Conservation (phyloP, 2,888 invertebrate genomes). For the Machimus atricapillus region DNA sequence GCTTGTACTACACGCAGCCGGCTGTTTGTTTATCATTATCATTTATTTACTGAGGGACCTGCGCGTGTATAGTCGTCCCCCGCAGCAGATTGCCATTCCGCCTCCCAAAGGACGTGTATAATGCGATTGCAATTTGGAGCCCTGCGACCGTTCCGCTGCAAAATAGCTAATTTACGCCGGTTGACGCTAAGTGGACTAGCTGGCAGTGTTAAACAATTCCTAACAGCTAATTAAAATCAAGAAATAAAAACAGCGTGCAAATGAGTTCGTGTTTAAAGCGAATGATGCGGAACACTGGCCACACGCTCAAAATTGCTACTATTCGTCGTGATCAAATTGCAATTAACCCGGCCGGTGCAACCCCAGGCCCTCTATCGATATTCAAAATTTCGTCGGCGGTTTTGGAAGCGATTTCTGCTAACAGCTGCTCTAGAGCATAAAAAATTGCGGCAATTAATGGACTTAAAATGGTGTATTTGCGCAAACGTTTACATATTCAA, state of each 20-base stretch:
- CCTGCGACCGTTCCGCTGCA: not conserved
- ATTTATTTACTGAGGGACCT: constrained; percentile 25
- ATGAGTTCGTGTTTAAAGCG: not conserved
- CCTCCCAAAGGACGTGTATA: not conserved
- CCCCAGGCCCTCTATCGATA: not conserved
- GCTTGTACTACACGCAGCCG: constrained; percentile 18
- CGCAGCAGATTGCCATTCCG: not conserved
- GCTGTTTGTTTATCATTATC: constrained; percentile 35
- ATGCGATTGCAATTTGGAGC: not conserved
- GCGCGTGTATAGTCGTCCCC: not conserved
- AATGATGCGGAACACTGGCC: not conserved
- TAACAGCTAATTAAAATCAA: not conserved
- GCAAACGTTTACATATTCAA: not conserved
- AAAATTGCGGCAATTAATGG: not conserved
- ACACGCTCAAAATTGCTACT: not conserved
- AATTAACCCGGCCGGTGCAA: not conserved
- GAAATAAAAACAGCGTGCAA: not conserved
- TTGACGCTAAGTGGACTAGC: not conserved
- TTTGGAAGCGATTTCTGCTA: not conserved
- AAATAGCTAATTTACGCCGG: not conserved
- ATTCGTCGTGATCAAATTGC: not conserved
- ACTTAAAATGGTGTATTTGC: not conserved
- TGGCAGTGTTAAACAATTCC: not conserved
- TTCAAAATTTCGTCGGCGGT: not conserved
- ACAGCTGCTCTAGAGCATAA: not conserved